Conservation (phyloP, 2,888 invertebrate species). For the Athalia circularis region DNA sequence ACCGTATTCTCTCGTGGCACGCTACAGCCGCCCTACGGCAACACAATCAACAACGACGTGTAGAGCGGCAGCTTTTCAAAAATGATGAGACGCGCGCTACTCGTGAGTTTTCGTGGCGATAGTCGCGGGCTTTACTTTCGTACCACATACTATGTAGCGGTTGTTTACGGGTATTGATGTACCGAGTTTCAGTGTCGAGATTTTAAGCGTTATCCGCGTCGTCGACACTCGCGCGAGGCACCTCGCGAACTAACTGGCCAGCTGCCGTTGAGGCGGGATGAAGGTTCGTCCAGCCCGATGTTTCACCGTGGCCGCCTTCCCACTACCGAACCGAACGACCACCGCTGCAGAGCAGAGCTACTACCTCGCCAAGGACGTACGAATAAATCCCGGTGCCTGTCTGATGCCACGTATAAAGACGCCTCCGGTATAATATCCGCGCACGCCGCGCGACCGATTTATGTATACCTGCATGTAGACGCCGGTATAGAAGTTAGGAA, state of each 20-base stretch:
- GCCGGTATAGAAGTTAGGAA: too few species aligned
- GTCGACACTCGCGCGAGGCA: constrained; percentile 43
- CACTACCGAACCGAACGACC: constrained; percentile 39
- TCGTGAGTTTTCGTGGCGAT: not conserved
- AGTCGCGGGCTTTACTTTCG: not conserved
- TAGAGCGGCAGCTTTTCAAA: not conserved
- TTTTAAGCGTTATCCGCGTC: constrained; percentile 43
- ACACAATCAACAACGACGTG: not conserved
- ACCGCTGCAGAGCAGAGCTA: constrained; percentile 11
- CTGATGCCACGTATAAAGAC: constrained; percentile 33
- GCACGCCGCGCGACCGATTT: not conserved
- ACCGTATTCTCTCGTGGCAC: not conserved
- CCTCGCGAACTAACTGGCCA: constrained; percentile 45
- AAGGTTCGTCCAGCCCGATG: constrained; percentile 43
- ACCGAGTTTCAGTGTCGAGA: not conserved
- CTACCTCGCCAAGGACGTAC: constrained; percentile 41
- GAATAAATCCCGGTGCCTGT: constrained; percentile 41
- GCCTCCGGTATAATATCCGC: constrained; percentile 19
- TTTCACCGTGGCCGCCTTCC: constrained; percentile 40
- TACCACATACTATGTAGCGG: not conserved
- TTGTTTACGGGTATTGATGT: too few species aligned
- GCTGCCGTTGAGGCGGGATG: constrained; percentile 40
- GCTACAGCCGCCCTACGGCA: not conserved
- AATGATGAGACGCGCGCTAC: not conserved
- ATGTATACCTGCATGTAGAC: too few species aligned